These are phyloP conservation scores for Synanthedon formicaeformis DNA, from an alignment of 2,888 invertebrate genomes.

Conservation along the genomic window DNA sequence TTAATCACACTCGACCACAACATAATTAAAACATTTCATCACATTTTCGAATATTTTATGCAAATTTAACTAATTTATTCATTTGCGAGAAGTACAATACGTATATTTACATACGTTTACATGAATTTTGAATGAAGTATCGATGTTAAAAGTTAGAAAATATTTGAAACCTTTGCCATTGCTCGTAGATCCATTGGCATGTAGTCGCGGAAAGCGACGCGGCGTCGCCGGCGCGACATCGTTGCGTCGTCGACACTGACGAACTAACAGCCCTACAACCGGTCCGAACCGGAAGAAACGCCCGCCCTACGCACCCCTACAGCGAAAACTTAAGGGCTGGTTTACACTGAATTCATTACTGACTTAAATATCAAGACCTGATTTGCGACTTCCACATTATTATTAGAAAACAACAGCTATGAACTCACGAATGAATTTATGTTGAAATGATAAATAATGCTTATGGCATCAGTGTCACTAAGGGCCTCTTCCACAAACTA, in stretches of 20 bases:
- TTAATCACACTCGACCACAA: slow-evolving; percentile 1
- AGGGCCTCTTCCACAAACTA: no score
- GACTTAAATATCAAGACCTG: no score
- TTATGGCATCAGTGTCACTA: no score
- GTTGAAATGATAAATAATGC: no score
- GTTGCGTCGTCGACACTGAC: slow-evolving; percentile 45
- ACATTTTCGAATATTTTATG: slow-evolving; percentile 7
- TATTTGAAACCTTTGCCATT: slow-evolving; percentile 53
- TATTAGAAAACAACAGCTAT: no score
- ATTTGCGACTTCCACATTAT: no score
- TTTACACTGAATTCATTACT: no score
- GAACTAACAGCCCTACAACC: background rate
- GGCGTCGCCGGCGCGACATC: slow-evolving; percentile 58
- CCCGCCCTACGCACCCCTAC: slow-evolving; percentile 4
- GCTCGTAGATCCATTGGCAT: slow-evolving; percentile 59
- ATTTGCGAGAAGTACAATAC: background rate
- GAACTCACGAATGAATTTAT: no score
- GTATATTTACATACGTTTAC: slow-evolving; percentile 4
- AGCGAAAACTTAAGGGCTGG: no score
- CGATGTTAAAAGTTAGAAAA: slow-evolving; percentile 1
- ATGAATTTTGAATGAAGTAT: slow-evolving; percentile 3
- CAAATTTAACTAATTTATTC: slow-evolving; percentile 7
- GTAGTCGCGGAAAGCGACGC: slow-evolving; percentile 63
- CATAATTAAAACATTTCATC: slow-evolving; percentile 11
- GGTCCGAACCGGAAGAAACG: background rate